A percentile compares a stretch with the other conserved stretches of the same genome.
Evolutionary conservation across 2,113 vertebrate species (phyloP).

Genomic region (Nothoprocta perdicaria): DNA sequence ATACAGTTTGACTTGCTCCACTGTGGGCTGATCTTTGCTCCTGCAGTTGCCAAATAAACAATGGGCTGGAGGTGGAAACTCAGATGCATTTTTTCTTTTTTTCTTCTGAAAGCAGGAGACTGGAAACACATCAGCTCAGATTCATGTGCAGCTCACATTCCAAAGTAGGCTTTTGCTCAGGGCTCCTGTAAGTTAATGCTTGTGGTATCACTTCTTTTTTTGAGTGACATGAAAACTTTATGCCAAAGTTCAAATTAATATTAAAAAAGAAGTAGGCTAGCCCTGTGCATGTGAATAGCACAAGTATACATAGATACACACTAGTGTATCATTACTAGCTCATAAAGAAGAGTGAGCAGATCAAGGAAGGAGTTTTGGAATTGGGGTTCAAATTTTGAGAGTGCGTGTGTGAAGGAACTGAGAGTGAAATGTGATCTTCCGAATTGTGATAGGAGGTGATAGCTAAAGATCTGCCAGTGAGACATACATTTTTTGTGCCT

Average conservation of each 20-base stretch:
- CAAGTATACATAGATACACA: not conserved
- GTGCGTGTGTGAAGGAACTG: not conserved
- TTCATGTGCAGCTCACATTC: not conserved
- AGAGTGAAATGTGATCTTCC: not conserved
- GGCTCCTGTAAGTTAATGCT: not conserved
- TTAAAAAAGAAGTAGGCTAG: not conserved
- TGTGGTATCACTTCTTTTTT: not conserved
- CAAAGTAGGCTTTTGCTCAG: not conserved
- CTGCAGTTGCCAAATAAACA: conserved; percentile 13
- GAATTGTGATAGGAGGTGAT: not conserved
- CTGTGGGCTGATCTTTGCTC: conserved; percentile 42
- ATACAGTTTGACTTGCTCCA: not conserved
- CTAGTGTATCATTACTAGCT: not conserved
- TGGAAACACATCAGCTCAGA: not conserved
- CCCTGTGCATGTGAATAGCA: not conserved
- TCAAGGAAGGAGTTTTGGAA: not conserved
- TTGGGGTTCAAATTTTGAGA: not conserved
- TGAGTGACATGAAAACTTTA: not conserved
- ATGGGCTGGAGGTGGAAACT: not conserved
- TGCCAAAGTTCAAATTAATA: not conserved
- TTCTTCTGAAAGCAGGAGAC: not conserved
- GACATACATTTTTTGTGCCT: not conserved
- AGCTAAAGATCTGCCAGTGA: not conserved
- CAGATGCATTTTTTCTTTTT: not conserved
- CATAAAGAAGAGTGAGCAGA: not conserved